These are phyloP conservation scores for Iphiclides podalirius DNA, from an alignment of 2,888 invertebrate genomes.

Conservation along the genomic window DNA sequence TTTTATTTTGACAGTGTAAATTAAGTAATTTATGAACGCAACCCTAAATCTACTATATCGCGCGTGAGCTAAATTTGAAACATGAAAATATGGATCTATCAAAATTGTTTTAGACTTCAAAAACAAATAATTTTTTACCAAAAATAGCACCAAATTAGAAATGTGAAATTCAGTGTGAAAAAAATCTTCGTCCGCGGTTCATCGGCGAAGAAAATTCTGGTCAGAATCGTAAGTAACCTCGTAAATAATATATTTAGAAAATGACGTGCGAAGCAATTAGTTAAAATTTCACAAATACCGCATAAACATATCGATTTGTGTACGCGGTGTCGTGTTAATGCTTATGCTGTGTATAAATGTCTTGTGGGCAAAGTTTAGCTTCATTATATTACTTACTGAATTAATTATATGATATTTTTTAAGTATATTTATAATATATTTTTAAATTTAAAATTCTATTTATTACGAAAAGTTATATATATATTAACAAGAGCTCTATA, in stretches of 20 bases:
- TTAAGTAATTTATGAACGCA: constrained; percentile 35
- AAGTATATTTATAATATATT: too few relatives aligned
- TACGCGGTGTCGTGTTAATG: constrained; percentile 42
- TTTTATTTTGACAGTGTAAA: background rate
- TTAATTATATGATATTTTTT: too few relatives aligned
- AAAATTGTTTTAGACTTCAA: constrained; percentile 55
- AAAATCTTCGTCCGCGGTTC: constrained; percentile 42
- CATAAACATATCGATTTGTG: constrained; percentile 63
- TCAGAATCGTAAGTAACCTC: constrained; percentile 59
- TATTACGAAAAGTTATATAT: background rate
- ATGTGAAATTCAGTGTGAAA: constrained; percentile 62
- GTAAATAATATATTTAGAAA: constrained; percentile 26
- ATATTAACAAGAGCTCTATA: constrained; percentile 11
- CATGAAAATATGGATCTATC: constrained; percentile 54
- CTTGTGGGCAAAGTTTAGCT: too few relatives aligned
- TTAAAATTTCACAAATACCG: constrained; percentile 47
- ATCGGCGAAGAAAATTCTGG: constrained; percentile 46
- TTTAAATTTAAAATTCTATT: too few relatives aligned
- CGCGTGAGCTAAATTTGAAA: constrained; percentile 69
- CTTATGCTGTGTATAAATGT: constrained; percentile 36
- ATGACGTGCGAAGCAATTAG: constrained; percentile 37
- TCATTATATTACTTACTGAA: too few relatives aligned
- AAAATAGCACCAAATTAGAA: constrained; percentile 48
- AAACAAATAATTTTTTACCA: constrained; percentile 38
- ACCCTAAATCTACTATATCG: constrained; percentile 35